Conservation (phyloP, 2,113 vertebrate genomes). For the Crotophaga sulcirostris region DNA sequence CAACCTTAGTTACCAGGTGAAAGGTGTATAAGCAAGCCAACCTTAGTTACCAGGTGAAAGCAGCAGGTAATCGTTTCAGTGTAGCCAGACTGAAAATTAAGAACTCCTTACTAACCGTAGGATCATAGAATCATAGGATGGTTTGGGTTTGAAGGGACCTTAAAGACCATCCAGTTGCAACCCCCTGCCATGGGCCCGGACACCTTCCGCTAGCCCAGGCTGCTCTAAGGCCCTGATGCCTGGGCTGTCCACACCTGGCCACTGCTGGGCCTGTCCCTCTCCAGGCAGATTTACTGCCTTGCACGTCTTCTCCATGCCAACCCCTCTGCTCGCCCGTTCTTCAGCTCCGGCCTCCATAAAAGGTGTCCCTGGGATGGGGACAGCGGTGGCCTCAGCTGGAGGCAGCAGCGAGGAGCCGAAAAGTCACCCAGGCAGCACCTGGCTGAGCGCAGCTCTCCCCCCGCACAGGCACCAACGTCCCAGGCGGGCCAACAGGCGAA, state of each 20-base stretch:
- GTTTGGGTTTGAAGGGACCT: too few relatives aligned
- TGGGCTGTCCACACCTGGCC: fast-evolving
- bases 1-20: fast-evolving
- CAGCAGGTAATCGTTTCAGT: fast-evolving
- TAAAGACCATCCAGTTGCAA: too few relatives aligned
- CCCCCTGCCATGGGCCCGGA: too few relatives aligned
- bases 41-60: fast-evolving
- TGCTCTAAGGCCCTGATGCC: fast-evolving
- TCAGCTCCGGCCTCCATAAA: fast-evolving
- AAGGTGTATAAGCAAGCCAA: too few relatives aligned
- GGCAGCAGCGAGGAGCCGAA: fast-evolving
- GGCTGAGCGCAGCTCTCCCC: background rate
- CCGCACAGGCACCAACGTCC: too few relatives aligned
- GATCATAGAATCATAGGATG: too few relatives aligned
- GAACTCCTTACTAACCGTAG: too few relatives aligned
- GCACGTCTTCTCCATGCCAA: fast-evolving
- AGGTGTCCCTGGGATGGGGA: background rate
- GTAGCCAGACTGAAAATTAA: fast-evolving
- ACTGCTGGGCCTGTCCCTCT: fast-evolving
- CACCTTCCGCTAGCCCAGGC: too few relatives aligned
- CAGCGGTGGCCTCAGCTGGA: background rate
- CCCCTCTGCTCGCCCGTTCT: fast-evolving
- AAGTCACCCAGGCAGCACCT: too few relatives aligned
- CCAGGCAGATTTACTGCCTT: fast-evolving
- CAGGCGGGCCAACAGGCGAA: too few relatives aligned